Conservation (phyloP, 1,140 invertebrate species). For the Sinonovacula constricta region DNA sequence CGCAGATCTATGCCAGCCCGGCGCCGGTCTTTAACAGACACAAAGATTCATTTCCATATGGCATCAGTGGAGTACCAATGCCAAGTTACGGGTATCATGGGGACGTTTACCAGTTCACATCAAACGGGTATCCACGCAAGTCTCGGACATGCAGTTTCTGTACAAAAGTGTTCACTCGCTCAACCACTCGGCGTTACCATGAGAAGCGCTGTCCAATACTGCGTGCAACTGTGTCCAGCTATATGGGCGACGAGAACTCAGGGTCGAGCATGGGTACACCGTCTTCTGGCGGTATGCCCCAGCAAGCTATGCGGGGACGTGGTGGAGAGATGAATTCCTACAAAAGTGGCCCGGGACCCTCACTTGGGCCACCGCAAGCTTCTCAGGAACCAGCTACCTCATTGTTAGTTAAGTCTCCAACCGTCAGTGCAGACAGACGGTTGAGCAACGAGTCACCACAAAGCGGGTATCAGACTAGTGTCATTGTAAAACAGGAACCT, state of each 20-base stretch:
- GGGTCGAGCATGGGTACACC: slow-evolving; percentile 4
- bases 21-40: slow-evolving; percentile 49
- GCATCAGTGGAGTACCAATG: slow-evolving; percentile 72
- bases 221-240: slow-evolving; percentile 65
- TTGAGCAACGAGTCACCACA: slow-evolving; percentile 20
- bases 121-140: slow-evolving; percentile 74
- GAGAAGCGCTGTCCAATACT: slow-evolving; percentile 72
- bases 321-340: slow-evolving; percentile 32
- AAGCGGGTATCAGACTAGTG: slow-evolving; percentile 56
- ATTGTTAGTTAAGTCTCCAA: slow-evolving; percentile 40
- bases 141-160: slow-evolving; percentile 74
- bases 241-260: slow-evolving; percentile 62
- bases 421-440: slow-evolving; percentile 27
- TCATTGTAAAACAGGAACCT: slow-evolving; percentile 62
- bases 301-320: slow-evolving; percentile 1
- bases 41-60: slow-evolving; percentile 70
- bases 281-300: not conserved
- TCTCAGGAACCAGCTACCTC: slow-evolving; percentile 55
- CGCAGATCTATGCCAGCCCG: slow-evolving; percentile 39
- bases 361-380: slow-evolving; percentile 43
- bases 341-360: slow-evolving; percentile 51
- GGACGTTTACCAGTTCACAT: slow-evolving; percentile 73
- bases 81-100: slow-evolving; percentile 72
- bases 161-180: slow-evolving; percentile 74
- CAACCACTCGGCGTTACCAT: slow-evolving; percentile 74